Evolutionary conservation across 2,113 vertebrate species (phyloP).

Genomic region (Apteryx owenii): DNA sequence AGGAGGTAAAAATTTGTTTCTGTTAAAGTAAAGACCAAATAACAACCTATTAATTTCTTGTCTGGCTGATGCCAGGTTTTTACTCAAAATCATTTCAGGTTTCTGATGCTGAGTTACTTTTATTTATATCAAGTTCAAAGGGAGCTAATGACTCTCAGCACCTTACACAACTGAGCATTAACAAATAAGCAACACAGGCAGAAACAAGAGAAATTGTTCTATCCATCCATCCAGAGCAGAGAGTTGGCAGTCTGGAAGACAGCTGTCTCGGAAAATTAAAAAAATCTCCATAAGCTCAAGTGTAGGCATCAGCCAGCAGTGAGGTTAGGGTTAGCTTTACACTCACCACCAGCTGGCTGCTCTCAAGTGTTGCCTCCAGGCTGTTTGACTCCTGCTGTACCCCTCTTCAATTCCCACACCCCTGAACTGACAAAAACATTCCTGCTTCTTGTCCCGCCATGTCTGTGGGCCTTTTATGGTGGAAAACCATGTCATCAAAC

Average conservation of each 20-base stretch:
- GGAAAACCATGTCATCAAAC: not conserved
- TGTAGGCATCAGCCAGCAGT: not conserved
- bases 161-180: not conserved
- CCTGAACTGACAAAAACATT: not conserved
- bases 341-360: accelerated
- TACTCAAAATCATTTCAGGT: conserved; percentile 23
- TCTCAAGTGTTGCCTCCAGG: not conserved
- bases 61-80: not conserved
- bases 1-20: conserved; percentile 1
- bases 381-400: not conserved
- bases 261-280: not conserved
- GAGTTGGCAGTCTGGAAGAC: not conserved
- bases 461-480: not conserved
- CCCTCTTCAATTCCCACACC: accelerated
- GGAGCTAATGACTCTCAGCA: conserved; percentile 13
- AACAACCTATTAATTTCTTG: conserved; percentile 10
- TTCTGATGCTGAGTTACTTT: conserved; percentile 33
- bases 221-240: not conserved
- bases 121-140: conserved; percentile 27
- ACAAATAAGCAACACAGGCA: not conserved
- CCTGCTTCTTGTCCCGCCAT: not conserved
- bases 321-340: not conserved
- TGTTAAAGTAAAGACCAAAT: not conserved
- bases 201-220: not conserved
- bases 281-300: not conserved